phyloP scores from a whole-genome alignment of 2,888 invertebrate species.

The Adineta ricciae region DNA sequence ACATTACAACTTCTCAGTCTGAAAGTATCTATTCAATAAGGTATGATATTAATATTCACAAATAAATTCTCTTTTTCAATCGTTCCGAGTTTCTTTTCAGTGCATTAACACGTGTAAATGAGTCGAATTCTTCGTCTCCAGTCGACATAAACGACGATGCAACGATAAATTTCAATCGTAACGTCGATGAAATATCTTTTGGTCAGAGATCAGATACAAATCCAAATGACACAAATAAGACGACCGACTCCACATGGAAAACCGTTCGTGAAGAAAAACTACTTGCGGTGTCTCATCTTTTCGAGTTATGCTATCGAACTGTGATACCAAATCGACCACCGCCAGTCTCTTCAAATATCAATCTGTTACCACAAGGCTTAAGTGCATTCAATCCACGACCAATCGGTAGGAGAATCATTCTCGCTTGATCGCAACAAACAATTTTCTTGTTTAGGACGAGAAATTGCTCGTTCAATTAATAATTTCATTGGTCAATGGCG shows the following conservation, averaged over 20 bases:
- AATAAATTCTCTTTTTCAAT: too few relatives aligned
- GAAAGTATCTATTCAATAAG: background rate
- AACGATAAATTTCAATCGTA: background rate
- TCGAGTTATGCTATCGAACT: background rate
- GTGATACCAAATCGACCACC: background rate
- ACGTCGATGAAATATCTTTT: background rate
- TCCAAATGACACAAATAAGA: background rate
- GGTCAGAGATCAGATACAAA: background rate
- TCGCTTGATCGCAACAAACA: too few relatives aligned
- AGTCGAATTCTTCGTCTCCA: background rate
- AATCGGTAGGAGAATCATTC: background rate
- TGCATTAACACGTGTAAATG: background rate
- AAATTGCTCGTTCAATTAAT: constrained; percentile 3
- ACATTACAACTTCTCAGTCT: background rate
- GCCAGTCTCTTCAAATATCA: background rate
- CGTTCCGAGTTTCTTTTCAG: too few relatives aligned
- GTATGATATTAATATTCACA: background rate
- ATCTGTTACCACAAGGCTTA: background rate
- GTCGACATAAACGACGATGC: background rate
- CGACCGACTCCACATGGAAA: background rate
- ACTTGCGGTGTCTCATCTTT: background rate
- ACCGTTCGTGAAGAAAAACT: background rate
- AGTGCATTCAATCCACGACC: background rate
- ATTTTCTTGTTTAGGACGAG: background rate
- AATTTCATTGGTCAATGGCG: background rate